These are phyloP conservation scores for Chalcis sispes DNA, from an alignment of 2,888 invertebrate genomes.

Conservation along the genomic window DNA sequence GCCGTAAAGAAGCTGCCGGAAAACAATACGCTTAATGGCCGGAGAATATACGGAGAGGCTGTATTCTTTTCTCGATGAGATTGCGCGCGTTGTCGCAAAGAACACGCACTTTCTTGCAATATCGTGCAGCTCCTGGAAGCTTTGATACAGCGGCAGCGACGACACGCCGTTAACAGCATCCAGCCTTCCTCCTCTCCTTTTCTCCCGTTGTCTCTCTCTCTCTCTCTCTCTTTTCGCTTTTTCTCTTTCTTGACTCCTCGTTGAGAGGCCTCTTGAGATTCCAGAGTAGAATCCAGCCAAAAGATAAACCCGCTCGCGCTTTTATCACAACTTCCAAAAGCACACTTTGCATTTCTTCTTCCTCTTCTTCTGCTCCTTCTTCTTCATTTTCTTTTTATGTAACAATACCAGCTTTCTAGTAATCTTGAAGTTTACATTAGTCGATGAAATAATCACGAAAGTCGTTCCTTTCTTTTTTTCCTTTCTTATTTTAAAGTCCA, in stretches of 20 bases:
- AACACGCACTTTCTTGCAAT: slow-evolving; percentile 42
- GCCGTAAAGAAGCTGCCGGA: slow-evolving; percentile 58
- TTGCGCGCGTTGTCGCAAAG: not conserved
- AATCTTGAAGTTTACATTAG: slow-evolving; percentile 36
- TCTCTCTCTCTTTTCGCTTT: not conserved
- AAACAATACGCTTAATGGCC: slow-evolving; percentile 67
- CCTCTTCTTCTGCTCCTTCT: slow-evolving; percentile 3
- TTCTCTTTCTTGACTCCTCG: not conserved
- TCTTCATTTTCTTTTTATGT: not conserved
- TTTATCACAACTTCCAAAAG: slow-evolving; percentile 36
- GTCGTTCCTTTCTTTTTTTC: not conserved
- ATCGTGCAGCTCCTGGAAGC: not conserved
- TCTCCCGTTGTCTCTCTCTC: not conserved
- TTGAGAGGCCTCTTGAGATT: slow-evolving; percentile 38
- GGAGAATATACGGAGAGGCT: slow-evolving; percentile 18
- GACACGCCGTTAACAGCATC: not conserved
- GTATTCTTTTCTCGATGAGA: slow-evolving; percentile 8
- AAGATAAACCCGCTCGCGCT: slow-evolving; percentile 35
- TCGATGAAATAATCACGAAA: slow-evolving; percentile 31
- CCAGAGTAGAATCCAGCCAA: slow-evolving; percentile 12
- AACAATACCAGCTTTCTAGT: slow-evolving; percentile 25
- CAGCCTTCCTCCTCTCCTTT: not conserved
- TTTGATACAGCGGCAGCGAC: slow-evolving; percentile 32
- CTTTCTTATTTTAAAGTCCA: not conserved
- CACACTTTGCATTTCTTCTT: slow-evolving; percentile 44